phyloP scores from a whole-genome alignment of 2,113 vertebrate species.

The Cyprinodon tularosa region DNA sequence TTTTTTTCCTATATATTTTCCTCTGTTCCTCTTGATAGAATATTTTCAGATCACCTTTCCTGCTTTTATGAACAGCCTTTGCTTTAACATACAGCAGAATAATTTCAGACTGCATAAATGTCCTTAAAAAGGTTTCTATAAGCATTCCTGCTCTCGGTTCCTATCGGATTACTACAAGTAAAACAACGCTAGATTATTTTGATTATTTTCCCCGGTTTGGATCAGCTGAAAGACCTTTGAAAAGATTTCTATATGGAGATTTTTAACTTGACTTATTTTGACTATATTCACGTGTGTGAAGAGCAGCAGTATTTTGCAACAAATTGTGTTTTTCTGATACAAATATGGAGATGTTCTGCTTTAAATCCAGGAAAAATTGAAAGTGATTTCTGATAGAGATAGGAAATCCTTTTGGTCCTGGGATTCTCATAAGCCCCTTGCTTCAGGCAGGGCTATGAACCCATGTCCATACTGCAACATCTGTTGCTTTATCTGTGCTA shows the following conservation, averaged over 20 bases:
- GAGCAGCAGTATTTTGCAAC: background rate
- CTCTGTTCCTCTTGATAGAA: background rate
- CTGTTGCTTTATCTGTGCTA: constrained; percentile 33
- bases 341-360: background rate
- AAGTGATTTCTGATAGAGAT: constrained; percentile 1
- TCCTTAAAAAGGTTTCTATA: background rate
- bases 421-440: constrained; percentile 8
- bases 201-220: background rate
- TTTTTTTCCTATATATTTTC: too few relatives aligned
- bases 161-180: background rate
- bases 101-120: background rate
- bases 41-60: background rate
- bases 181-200: background rate
- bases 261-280: background rate
- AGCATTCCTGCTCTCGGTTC: background rate
- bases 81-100: background rate
- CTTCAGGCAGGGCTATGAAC: constrained; percentile 15
- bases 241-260: background rate
- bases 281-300: too few relatives aligned
- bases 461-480: constrained; percentile 27
- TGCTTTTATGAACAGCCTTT: background rate
- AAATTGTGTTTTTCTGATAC: background rate
- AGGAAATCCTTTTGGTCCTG: constrained; percentile 8
- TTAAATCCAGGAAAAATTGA: background rate
- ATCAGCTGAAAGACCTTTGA: background rate